phyloP scores from a whole-genome alignment of 1,140 invertebrate genomes.

The Acromyrmex echinatior region DNA sequence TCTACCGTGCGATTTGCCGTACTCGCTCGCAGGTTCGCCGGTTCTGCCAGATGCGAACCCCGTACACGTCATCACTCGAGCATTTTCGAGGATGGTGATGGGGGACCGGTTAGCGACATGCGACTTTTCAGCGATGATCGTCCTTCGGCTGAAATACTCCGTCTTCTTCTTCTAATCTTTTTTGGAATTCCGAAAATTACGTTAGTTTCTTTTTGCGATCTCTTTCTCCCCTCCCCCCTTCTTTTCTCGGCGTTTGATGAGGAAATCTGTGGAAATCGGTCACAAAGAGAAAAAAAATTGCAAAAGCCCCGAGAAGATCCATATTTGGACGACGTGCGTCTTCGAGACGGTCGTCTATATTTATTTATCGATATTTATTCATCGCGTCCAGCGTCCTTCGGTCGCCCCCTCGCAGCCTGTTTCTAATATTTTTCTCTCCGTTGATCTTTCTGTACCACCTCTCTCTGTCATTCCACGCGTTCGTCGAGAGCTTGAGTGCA shows the following conservation, averaged over 20 bases:
- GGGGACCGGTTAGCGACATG: background rate
- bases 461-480: background rate
- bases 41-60: background rate
- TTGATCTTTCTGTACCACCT: background rate
- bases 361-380: background rate
- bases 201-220: background rate
- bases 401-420: background rate
- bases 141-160: too few species aligned
- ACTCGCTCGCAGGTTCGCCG: background rate
- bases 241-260: background rate
- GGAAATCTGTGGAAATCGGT: background rate
- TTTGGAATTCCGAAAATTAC: background rate
- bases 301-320: background rate
- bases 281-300: background rate
- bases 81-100: background rate
- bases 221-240: background rate
- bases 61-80: slow-evolving; percentile 43
- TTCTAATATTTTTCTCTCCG: background rate
- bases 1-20: too few species aligned
- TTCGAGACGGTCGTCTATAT: background rate
- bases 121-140: background rate
- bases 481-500: background rate
- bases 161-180: too few species aligned
- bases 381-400: background rate
- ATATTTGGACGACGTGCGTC: background rate